A percentile compares a stretch with the other conserved stretches of the same genome.
Conservation (phyloP, 1,140 invertebrate species). For the Papilio aristodemus region DNA sequence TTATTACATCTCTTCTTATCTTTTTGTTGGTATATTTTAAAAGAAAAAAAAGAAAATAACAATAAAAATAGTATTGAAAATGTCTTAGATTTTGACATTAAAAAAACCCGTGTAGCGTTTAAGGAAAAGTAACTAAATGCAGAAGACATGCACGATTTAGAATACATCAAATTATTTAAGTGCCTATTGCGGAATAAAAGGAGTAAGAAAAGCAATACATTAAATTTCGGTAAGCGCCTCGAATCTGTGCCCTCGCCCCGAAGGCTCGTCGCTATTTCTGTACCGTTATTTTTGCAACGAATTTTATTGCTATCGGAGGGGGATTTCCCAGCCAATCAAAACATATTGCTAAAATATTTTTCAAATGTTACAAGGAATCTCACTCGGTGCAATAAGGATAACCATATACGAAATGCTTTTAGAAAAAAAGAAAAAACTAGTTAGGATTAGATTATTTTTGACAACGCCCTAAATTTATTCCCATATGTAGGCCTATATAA, state of each 20-base stretch:
- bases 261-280: not conserved
- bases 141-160: not conserved
- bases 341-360: not conserved
- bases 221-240: not conserved
- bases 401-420: too few relatives aligned
- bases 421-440: too few relatives aligned
- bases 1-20: too few relatives aligned
- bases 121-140: not conserved
- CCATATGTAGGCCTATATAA: too few relatives aligned
- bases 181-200: not conserved
- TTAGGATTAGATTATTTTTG: too few relatives aligned
- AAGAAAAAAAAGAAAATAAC: too few relatives aligned
- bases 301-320: not conserved
- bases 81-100: too few relatives aligned
- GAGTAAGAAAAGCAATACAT: conserved; percentile 2
- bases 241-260: not conserved
- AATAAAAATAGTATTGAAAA: too few relatives aligned
- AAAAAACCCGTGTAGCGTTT: not conserved
- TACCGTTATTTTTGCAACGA: conserved; percentile 1
- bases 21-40: too few relatives aligned
- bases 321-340: conserved; percentile 13
- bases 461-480: too few relatives aligned
- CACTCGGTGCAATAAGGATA: not conserved
- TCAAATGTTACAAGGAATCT: conserved; percentile 1
- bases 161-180: conserved; percentile 13